These are phyloP conservation scores for Panulirus ornatus DNA, from an alignment of 1,140 invertebrate genomes.

Conservation along the genomic window DNA sequence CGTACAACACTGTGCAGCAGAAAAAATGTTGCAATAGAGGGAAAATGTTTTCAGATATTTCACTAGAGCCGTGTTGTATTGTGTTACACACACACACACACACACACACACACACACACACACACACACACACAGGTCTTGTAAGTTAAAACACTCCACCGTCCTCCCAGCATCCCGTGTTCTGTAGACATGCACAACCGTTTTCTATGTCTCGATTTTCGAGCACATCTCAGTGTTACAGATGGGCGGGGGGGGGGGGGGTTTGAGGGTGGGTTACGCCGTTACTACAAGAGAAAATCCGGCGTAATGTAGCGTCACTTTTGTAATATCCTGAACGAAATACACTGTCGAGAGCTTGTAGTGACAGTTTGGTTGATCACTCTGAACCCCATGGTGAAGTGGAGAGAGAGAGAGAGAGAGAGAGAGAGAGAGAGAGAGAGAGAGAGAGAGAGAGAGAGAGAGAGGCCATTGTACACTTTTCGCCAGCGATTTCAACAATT, in stretches of 20 bases:
- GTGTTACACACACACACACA: background rate
- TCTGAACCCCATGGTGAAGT: too few species aligned
- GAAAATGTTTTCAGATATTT: background rate
- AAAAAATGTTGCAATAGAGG: background rate
- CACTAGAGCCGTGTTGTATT: background rate
- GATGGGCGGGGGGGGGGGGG: background rate
- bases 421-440: background rate
- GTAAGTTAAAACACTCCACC: background rate
- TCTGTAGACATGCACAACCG: background rate
- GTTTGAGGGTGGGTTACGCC: background rate
- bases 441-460: background rate
- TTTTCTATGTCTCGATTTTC: too few species aligned
- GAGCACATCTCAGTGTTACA: background rate
- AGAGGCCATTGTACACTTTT: background rate
- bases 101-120: conserved; percentile 45
- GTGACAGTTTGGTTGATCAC: too few species aligned
- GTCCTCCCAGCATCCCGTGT: background rate
- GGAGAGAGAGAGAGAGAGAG: background rate
- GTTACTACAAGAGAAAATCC: background rate
- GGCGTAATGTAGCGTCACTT: background rate
- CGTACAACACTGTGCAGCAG: background rate
- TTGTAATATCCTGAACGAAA: background rate
- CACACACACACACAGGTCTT: background rate
- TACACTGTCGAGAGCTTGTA: background rate
- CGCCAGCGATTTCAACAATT: too few species aligned